Conservation (phyloP, 2,797 vertebrate genomes). For the Zalophus californianus region DNA sequence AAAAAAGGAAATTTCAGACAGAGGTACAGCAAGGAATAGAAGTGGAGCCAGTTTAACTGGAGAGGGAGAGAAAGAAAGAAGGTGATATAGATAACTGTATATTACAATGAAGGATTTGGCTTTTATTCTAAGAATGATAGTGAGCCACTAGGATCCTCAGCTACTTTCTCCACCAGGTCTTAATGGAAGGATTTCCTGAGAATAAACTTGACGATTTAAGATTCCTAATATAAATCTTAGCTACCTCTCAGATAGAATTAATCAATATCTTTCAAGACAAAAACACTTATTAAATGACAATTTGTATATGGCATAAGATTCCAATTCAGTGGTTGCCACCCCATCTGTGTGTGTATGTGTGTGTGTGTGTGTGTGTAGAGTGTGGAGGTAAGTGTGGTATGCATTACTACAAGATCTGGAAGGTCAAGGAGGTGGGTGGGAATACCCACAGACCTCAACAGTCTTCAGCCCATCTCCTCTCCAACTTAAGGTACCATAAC, state of each 20-base stretch:
- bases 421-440: neutral
- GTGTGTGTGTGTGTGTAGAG: neutral
- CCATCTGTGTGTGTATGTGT: neutral
- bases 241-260: neutral
- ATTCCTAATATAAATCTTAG: constrained; percentile 34
- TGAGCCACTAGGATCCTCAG: neutral
- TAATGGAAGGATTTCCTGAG: constrained; percentile 50
- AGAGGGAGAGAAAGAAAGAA: neutral
- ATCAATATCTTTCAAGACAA: constrained; percentile 21
- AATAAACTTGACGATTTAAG: neutral
- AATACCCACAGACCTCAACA: neutral
- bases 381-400: neutral
- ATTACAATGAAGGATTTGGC: neutral
- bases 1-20: constrained; percentile 11
- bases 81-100: neutral
- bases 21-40: neutral
- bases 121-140: neutral
- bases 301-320: neutral
- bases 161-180: neutral
- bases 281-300: neutral
- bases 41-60: neutral
- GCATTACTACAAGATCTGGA: constrained; percentile 7
- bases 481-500: neutral
- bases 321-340: neutral
- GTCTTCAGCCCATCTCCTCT: neutral